phyloP scores from a whole-genome alignment of 2,797 vertebrate genomes.

The Monodelphis domestica region DNA sequence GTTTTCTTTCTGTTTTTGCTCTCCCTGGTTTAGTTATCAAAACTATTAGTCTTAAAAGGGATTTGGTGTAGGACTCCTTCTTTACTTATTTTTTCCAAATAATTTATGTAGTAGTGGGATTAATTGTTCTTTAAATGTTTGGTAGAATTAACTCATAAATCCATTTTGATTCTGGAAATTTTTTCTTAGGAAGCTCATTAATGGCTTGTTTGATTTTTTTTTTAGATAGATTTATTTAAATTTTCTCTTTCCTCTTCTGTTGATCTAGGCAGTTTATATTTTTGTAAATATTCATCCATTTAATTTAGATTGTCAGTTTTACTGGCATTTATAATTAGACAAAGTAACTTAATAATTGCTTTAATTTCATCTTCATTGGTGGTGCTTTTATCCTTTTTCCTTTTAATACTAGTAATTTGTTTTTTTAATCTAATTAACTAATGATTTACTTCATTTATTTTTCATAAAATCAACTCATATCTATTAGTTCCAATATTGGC shows the following conservation, averaged over 20 bases:
- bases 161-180: background rate
- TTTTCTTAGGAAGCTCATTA: background rate
- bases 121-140: background rate
- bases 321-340: background rate
- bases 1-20: background rate
- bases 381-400: background rate
- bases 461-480: background rate
- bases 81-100: background rate
- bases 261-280: background rate
- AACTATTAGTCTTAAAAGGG: background rate
- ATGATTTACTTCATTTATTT: background rate
- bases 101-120: background rate
- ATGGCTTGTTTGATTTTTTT: background rate
- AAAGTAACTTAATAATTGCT: background rate
- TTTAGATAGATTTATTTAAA: background rate
- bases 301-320: background rate
- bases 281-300: background rate
- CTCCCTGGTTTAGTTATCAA: background rate
- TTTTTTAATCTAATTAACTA: background rate
- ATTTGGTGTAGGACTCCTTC: background rate
- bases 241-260: background rate
- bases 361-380: background rate
- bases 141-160: background rate
- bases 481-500: too few relatives aligned
- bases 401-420: background rate